Conservation (phyloP, 2,888 invertebrate genomes). For the Euplagia quadripunctaria region DNA sequence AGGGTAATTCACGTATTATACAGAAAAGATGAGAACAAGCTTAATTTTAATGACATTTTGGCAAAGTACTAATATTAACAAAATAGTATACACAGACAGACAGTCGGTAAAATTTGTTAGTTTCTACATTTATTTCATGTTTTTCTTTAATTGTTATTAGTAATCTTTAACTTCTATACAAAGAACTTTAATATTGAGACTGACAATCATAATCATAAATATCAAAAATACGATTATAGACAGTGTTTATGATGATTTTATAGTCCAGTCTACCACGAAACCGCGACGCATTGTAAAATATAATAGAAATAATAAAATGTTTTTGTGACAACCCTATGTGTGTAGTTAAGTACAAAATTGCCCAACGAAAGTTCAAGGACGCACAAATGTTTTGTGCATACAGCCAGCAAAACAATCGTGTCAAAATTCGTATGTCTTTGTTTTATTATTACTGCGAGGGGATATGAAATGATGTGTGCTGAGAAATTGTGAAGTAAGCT, state of each 20-base stretch:
- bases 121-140: not conserved
- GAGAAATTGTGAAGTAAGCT: conserved; percentile 25
- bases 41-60: too few relatives aligned
- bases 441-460: conserved; percentile 13
- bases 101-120: not conserved
- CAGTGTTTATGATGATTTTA: not conserved
- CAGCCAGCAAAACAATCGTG: conserved; percentile 36
- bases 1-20: too few relatives aligned
- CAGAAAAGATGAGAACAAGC: too few relatives aligned
- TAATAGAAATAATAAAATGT: not conserved
- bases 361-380: conserved; percentile 50
- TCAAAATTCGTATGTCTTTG: conserved; percentile 18
- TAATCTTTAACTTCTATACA: too few relatives aligned
- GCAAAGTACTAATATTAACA: not conserved
- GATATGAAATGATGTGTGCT: conserved; percentile 26
- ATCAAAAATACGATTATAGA: not conserved
- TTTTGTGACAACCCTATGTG: conserved; percentile 9
- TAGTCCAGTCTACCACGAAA: not conserved
- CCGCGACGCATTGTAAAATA: not conserved
- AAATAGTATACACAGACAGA: not conserved
- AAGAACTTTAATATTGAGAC: not conserved
- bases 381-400: conserved; percentile 41
- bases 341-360: conserved; percentile 27
- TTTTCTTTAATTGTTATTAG: not conserved
- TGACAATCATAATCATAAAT: not conserved